Evolutionary conservation across 2,888 invertebrate genomes (phyloP).

Genomic region (Amphimallon solstitiale): DNA sequence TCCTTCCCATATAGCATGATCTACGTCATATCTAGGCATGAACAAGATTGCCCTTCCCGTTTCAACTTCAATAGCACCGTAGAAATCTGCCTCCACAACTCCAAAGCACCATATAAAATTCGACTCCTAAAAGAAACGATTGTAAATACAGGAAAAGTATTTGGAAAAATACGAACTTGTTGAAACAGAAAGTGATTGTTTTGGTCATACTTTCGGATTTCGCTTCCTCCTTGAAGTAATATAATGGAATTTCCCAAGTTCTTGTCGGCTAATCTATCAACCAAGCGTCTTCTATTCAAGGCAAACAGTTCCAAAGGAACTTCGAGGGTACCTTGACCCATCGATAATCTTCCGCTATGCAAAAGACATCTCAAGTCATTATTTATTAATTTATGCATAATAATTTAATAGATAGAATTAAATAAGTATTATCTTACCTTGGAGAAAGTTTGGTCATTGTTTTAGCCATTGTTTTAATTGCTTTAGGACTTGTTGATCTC

Average conservation of each 20-base stretch:
- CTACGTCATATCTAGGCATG: slow-evolving; percentile 85
- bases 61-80: slow-evolving; percentile 81
- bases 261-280: slow-evolving; percentile 65
- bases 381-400: no score
- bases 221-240: slow-evolving; percentile 87
- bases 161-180: slow-evolving; percentile 69
- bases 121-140: slow-evolving; percentile 76
- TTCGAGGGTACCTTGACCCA: slow-evolving; percentile 78
- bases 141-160: background rate
- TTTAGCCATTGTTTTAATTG: background rate
- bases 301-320: slow-evolving; percentile 84
- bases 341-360: slow-evolving; percentile 62
- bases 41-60: slow-evolving; percentile 80
- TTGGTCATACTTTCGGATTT: slow-evolving; percentile 83
- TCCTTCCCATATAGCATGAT: slow-evolving; percentile 96
- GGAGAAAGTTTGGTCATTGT: background rate
- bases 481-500: background rate
- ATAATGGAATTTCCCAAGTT: slow-evolving; percentile 70
- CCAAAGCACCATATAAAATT: slow-evolving; percentile 98
- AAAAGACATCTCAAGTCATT: background rate
- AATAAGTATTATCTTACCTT: background rate
- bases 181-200: slow-evolving; percentile 87
- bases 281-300: slow-evolving; percentile 79
- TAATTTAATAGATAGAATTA: background rate
- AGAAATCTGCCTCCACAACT: slow-evolving; percentile 90